Conservation (phyloP, 2,113 vertebrate species). For the Leuciscus idus region DNA sequence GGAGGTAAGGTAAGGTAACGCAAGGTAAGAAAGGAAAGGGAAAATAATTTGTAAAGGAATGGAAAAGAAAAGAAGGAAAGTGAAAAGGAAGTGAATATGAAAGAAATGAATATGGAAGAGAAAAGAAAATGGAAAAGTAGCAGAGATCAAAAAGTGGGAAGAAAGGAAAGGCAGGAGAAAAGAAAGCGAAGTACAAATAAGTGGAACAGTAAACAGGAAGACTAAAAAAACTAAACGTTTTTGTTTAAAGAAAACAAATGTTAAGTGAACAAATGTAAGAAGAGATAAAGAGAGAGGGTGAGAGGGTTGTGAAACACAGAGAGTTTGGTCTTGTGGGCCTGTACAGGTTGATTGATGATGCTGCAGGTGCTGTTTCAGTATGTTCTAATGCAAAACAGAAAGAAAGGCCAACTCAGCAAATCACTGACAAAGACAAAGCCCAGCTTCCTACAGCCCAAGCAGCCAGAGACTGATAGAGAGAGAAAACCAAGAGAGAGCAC, state of each 20-base stretch:
- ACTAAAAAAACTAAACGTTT: not conserved
- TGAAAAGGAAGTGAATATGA: not conserved
- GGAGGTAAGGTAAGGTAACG: not conserved
- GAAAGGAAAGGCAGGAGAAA: not conserved
- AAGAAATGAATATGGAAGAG: not conserved
- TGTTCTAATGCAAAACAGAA: slow-evolving; percentile 58
- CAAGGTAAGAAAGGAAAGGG: not conserved
- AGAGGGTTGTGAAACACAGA: slow-evolving; percentile 49
- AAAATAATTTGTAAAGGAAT: not conserved
- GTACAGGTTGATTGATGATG: slow-evolving; percentile 66
- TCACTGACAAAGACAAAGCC: slow-evolving; percentile 73
- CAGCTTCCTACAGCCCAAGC: slow-evolving; percentile 56
- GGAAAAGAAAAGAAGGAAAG: not conserved
- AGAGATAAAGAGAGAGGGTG: slow-evolving; percentile 22
- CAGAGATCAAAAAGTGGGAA: not conserved
- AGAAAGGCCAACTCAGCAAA: slow-evolving; percentile 69
- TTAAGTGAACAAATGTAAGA: not conserved
- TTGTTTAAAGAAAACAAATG: not conserved
- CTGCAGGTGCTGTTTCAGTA: slow-evolving; percentile 36
- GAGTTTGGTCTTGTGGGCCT: slow-evolving; percentile 42
- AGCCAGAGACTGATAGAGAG: slow-evolving; percentile 37
- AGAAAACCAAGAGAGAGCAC: slow-evolving; percentile 13
- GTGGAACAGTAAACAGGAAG: not conserved
- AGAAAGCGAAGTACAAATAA: not conserved
- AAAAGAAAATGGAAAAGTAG: not conserved